Evolutionary conservation across 2,888 invertebrate genomes (phyloP), one percentile per base, ranked within the genome.

Genomic region (Spialia ferax): DNA sequence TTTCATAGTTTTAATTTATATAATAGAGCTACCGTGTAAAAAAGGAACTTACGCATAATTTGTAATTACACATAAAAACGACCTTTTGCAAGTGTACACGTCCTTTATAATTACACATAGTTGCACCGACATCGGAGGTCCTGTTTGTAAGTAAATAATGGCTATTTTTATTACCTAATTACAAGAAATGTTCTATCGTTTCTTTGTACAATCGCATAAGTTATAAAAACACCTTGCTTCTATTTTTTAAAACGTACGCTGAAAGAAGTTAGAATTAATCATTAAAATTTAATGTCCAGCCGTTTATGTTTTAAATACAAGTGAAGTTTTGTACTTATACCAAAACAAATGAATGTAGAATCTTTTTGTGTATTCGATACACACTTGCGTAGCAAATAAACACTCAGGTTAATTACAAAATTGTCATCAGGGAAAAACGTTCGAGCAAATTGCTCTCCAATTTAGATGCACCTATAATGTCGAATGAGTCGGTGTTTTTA

Each of bases 401-500:
- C 78, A 83, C 81, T 83, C 54, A 71, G 68, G 74, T 74, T 89
- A 88, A 89, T 89, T 89, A 85, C 84, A 73, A 79, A 85, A 85
- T 85, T 82, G 83, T 87, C 81, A 83, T 86, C 79, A 76, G 79
- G 78, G 79, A 81, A 83, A 82, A 83, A 82, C 79, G 81, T 76
- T 77, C 72, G 70, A 62, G 77, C 81, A 82, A 88, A 88, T 87
- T 85, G 80, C 81, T 71, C 74, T 82, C 83, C 84, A 88, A 88
- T 89, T 89, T 85, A 87, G 85, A 86, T 77, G 87, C n/a, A n/a
- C n/a, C n/a, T 86, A 80, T 85, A 84, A 83, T 84, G 85, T 80
- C 83, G 72, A 72, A 69, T 70, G 70, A 74, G 69, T 76, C 70
- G 77, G 77, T 75, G 80, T 83, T 83, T 85, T 85, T 84, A 77